Evolutionary conservation across 1,140 invertebrate genomes (phyloP), one percentile per base, ranked within the genome.

Genomic region (Sinonovacula constricta): DNA sequence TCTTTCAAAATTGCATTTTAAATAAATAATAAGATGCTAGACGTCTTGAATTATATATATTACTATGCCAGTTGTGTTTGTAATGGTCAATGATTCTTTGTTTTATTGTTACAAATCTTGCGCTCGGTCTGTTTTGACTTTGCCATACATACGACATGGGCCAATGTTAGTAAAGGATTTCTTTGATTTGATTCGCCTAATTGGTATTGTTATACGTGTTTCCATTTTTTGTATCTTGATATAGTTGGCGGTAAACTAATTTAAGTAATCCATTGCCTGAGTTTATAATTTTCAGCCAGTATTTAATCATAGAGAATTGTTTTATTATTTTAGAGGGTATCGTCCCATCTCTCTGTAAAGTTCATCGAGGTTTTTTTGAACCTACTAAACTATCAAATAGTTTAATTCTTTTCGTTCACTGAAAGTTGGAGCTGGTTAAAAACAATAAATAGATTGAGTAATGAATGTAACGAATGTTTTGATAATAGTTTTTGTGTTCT

Each of bases 341-440:
- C 68, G 15, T n/a, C 54, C 68, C 24, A 59, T n/a, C 33, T 60
- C 59, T 22, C 70, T 57, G 34, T 72, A 72, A 24, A 72, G 33
- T n/a, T 36, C 56, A 51, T 72, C 45, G 30, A 62, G 39, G 22
- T 62, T 60, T 51, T 56, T 72, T 31, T 59, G 68, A 28, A n/a
- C 18, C 68, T 60, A 72, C 31, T 72, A 39, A 28, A 62, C 31
- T 45, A 28, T 72, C 36, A 22, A 72, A 63, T n/a, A 60, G 34
- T 34, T 39, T 2, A 59, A 22, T 15, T 36, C n/a, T 70, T 59
- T 57, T 59, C 33, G 7, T 70, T 7, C 24, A 33, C 31, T 51
- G 22, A 31, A 34, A 70, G 26, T 28, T 14, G n/a, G 51, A 49
- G 24, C 28, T 22, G n/a, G 54, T 24, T 70, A 31, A 36, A 59